phyloP scores from a whole-genome alignment of 2,113 vertebrate genomes.

The Rousettus leschenaultii region DNA sequence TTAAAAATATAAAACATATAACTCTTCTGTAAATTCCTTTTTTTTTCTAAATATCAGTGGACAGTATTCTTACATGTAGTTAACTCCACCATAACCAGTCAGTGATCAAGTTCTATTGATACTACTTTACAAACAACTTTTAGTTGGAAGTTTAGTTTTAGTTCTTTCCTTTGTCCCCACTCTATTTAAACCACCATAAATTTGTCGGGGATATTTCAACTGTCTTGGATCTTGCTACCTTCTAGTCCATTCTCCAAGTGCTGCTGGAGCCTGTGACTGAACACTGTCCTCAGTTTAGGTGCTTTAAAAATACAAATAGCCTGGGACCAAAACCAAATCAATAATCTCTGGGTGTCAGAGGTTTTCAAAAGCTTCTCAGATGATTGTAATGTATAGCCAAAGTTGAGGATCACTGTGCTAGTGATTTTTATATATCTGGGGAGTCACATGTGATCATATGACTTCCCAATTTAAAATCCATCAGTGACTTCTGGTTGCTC shows the following conservation, averaged over 20 bases:
- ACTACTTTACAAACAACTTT: neutral
- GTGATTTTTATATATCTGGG: neutral
- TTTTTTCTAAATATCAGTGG: neutral
- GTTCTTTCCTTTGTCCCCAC: neutral
- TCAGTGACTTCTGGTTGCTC: neutral
- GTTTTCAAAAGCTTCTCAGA: neutral
- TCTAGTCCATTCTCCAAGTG: neutral
- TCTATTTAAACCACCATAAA: neutral
- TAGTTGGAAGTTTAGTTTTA: conserved; percentile 14
- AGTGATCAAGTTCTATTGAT: neutral
- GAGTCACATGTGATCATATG: neutral
- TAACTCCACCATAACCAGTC: neutral
- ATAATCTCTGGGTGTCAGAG: neutral
- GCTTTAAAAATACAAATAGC: neutral
- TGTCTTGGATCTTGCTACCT: neutral
- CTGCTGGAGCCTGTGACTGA: neutral
- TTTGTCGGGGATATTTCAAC: neutral
- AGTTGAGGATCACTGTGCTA: neutral
- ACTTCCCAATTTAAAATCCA: neutral
- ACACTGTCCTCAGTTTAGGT: neutral
- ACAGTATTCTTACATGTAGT: neutral
- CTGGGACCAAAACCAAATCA: neutral
- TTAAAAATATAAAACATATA: neutral
- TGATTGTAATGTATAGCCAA: neutral
- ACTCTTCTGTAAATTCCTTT: neutral